Conservation (phyloP, 1,140 invertebrate species). For the Aphaenogaster floridana region DNA sequence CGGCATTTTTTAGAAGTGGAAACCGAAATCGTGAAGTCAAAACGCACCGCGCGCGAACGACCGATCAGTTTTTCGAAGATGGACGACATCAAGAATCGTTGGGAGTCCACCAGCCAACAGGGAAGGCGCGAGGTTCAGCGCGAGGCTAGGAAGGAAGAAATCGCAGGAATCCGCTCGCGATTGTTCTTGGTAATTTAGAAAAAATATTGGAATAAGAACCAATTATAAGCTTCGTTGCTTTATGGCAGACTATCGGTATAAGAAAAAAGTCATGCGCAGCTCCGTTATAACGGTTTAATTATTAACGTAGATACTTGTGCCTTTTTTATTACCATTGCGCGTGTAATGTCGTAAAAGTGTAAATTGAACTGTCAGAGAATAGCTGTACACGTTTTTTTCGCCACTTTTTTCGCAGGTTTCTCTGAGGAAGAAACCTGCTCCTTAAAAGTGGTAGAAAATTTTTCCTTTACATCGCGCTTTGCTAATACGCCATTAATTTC, state of each 20-base stretch:
- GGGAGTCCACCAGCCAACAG: constrained; percentile 90
- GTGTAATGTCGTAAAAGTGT: constrained; percentile 10
- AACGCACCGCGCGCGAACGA: constrained; percentile 89
- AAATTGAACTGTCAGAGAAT: constrained; percentile 12
- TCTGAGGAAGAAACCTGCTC: not conserved
- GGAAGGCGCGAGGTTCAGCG: constrained; percentile 90
- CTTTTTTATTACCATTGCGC: not conserved
- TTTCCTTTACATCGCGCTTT: not conserved
- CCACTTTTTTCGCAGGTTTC: not conserved
- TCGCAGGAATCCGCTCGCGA: constrained; percentile 93
- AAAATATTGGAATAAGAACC: not conserved
- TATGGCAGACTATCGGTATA: not conserved
- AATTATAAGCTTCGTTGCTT: not conserved
- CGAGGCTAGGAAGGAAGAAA: constrained; percentile 95
- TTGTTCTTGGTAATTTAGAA: constrained; percentile 91
- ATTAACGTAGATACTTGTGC: not conserved
- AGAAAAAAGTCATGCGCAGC: not conserved
- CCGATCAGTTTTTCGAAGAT: constrained; percentile 94
- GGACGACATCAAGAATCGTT: constrained; percentile 93
- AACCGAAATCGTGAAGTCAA: constrained; percentile 87
- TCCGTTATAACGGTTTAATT: not conserved
- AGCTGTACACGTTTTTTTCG: not conserved
- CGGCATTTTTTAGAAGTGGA: constrained; percentile 81
- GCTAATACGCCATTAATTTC: constrained; percentile 14
- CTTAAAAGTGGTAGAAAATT: not conserved